These are phyloP conservation scores for Oceanites oceanicus DNA, from an alignment of 2,113 vertebrate genomes.

Conservation along the genomic window DNA sequence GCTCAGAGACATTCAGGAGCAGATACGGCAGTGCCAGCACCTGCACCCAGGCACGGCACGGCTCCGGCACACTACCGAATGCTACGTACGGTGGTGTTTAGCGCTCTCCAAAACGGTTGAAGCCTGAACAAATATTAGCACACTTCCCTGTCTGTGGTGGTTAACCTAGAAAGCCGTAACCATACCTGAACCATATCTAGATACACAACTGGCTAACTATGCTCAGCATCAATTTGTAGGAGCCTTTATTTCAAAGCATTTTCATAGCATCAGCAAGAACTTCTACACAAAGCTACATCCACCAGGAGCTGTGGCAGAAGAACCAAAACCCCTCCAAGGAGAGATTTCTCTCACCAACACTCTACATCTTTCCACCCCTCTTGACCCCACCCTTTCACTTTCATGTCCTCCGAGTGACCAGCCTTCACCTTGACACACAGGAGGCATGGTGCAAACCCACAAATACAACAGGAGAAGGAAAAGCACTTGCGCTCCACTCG, in stretches of 20 bases:
- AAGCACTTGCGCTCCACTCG: rapidly evolving
- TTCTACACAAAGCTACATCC: background rate
- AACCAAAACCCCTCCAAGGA: background rate
- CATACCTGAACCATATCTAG: background rate
- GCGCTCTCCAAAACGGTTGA: background rate
- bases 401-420: rapidly evolving
- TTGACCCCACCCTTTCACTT: background rate
- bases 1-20: no score
- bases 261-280: background rate
- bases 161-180: background rate
- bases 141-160: background rate
- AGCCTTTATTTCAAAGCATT: background rate
- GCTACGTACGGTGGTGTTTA: rapidly evolving
- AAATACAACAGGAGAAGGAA: background rate
- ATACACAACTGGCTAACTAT: background rate
- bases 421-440: rapidly evolving
- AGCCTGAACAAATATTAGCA: background rate
- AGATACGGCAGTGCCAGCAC: background rate
- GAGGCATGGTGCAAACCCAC: background rate
- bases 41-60: rapidly evolving
- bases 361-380: background rate
- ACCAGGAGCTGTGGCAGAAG: background rate
- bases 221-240: background rate
- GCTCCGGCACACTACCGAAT: rapidly evolving
- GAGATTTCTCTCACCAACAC: background rate